phyloP scores from a whole-genome alignment of 2,888 invertebrate genomes.

The Papilio protenor region DNA sequence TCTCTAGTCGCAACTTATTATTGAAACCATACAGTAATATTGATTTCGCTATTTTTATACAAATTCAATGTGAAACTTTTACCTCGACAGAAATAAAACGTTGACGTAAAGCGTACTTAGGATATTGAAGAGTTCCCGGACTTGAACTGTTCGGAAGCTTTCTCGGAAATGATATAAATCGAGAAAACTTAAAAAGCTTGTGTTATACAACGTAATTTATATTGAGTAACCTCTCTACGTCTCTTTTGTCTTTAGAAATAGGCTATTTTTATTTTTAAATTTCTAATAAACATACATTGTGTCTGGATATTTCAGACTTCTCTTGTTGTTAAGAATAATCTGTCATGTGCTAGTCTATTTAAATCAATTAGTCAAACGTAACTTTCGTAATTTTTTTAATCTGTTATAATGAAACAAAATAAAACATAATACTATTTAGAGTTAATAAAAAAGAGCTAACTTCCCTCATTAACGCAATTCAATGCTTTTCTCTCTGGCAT shows the following conservation, averaged over 20 bases:
- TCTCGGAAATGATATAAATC: background rate
- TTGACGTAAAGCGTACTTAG: background rate
- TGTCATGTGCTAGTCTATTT: background rate
- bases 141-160: background rate
- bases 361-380: too few species aligned
- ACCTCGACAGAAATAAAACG: background rate
- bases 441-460: background rate
- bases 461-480: constrained; percentile 5
- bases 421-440: background rate
- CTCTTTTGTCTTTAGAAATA: background rate
- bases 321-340: too few species aligned
- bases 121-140: background rate
- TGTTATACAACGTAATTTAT: background rate
- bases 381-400: too few species aligned
- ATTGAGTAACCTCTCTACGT: background rate
- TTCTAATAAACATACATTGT: background rate
- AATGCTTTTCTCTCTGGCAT: constrained; percentile 12
- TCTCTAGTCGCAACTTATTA: background rate
- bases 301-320: too few species aligned
- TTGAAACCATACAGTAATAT: background rate
- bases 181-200: background rate
- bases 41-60: background rate
- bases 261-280: background rate
- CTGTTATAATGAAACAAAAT: background rate
- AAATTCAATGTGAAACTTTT: background rate